Conservation (phyloP, 2,113 vertebrate genomes). For the Actinemys pallida region DNA sequence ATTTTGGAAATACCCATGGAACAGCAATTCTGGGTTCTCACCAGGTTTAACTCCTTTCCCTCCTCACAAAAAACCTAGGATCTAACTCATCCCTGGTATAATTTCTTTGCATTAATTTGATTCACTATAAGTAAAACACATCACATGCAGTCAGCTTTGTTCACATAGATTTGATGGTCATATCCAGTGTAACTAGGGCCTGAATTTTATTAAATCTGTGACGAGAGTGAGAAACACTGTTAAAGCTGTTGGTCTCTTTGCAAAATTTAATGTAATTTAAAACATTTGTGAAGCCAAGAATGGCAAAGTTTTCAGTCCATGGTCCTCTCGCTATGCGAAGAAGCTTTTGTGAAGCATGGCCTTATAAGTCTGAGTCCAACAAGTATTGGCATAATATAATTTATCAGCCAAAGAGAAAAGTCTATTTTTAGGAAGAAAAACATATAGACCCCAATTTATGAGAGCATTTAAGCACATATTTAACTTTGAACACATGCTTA, state of each 20-base stretch:
- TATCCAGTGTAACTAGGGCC: not conserved
- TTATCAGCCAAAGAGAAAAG: not conserved
- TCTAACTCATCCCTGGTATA: no score
- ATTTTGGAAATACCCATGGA: rapidly evolving
- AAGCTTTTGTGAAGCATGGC: not conserved
- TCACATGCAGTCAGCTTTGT: not conserved
- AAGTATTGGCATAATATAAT: not conserved
- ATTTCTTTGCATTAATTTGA: not conserved
- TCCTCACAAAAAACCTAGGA: not conserved
- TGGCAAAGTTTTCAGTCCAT: not conserved
- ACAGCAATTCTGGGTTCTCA: not conserved
- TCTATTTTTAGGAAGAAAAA: not conserved
- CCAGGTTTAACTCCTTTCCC: not conserved
- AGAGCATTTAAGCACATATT: not conserved
- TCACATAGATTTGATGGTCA: not conserved
- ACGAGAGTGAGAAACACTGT: not conserved
- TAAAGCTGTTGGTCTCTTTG: not conserved
- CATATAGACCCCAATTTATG: not conserved
- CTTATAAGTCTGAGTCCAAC: not conserved
- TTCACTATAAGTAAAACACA: not conserved
- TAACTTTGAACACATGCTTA: not conserved
- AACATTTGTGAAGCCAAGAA: not conserved
- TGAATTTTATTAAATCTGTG: not conserved
- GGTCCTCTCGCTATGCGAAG: not conserved
- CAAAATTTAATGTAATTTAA: not conserved